Percentiles rank a stretch among this genome's conserved stretches.
Conservation (phyloP, 92 coral and sea anemone genomes). For the Siderastrea radians region DNA sequence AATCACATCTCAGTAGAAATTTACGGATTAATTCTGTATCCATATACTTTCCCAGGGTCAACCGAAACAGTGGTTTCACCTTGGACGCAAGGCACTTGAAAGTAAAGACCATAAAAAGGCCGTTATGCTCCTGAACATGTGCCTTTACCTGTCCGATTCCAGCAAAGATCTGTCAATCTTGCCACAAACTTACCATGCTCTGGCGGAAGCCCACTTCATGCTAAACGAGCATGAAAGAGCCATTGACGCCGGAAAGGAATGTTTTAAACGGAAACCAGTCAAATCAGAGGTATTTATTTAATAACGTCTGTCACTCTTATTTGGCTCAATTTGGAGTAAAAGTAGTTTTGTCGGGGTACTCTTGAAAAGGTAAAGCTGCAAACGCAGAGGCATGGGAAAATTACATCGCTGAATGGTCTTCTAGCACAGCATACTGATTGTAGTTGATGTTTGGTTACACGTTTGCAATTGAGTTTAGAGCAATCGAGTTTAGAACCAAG, state of each 20-base stretch:
- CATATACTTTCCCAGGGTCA: constrained; percentile 21
- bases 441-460: no score
- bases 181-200: constrained; percentile 34
- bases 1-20: no score
- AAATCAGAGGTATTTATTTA: constrained; percentile 76
- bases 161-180: constrained; percentile 34
- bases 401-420: no score
- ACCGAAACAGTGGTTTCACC: constrained; percentile 53
- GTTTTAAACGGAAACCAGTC: constrained; percentile 60
- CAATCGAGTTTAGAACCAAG: no score
- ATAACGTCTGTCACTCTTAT: background rate
- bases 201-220: constrained; percentile 55
- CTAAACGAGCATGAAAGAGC: constrained; percentile 32
- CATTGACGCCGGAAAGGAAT: constrained; percentile 57
- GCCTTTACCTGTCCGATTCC: constrained; percentile 67
- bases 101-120: constrained; percentile 48
- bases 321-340: no score
- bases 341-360: no score
- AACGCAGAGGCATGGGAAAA: no score
- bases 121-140: constrained; percentile 54
- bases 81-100: constrained; percentile 62
- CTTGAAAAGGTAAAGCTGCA: no score
- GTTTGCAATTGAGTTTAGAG: no score
- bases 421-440: no score
- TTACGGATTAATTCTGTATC: background rate